These are phyloP conservation scores for Podarcis muralis DNA, from an alignment of 2,113 vertebrate species.

Conservation along the genomic window DNA sequence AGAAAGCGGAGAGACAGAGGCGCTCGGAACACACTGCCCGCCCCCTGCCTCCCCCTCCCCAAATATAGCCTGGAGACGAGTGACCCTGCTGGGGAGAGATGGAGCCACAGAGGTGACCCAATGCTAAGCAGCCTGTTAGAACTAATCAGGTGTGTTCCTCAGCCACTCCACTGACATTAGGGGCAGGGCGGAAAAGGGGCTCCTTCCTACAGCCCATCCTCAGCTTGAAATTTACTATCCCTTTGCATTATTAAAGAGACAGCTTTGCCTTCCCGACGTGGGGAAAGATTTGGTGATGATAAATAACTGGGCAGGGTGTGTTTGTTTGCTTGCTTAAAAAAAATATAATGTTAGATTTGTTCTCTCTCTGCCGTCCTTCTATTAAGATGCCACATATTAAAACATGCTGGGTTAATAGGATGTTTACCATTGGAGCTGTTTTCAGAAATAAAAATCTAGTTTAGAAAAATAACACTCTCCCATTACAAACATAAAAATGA, in stretches of 20 bases:
- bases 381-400: constrained; percentile 69
- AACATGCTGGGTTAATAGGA: constrained; percentile 67
- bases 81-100: constrained; percentile 76
- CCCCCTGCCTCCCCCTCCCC: constrained; percentile 73
- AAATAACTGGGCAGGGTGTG: constrained; percentile 71
- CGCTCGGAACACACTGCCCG: constrained; percentile 43
- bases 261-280: too few relatives aligned
- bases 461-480: constrained; percentile 20
- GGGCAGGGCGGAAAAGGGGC: constrained; percentile 75
- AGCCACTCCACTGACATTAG: constrained; percentile 82
- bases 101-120: constrained; percentile 80
- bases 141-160: constrained; percentile 82
- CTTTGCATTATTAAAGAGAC: too few relatives aligned
- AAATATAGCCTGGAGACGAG: constrained; percentile 74
- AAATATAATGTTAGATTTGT: constrained; percentile 62
- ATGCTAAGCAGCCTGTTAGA: constrained; percentile 84
- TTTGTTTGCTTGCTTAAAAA: constrained; percentile 52
- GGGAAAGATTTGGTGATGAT: constrained; percentile 65
- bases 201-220: constrained; percentile 33
- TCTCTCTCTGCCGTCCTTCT: constrained; percentile 64
- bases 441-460: constrained; percentile 52
- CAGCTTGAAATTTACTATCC: too few relatives aligned
- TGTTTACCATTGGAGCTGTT: constrained; percentile 57
- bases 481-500: too few relatives aligned
- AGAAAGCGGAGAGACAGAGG: constrained; percentile 2